Conservation (phyloP, 2,888 invertebrate species). For the Protophormia terraenovae region DNA sequence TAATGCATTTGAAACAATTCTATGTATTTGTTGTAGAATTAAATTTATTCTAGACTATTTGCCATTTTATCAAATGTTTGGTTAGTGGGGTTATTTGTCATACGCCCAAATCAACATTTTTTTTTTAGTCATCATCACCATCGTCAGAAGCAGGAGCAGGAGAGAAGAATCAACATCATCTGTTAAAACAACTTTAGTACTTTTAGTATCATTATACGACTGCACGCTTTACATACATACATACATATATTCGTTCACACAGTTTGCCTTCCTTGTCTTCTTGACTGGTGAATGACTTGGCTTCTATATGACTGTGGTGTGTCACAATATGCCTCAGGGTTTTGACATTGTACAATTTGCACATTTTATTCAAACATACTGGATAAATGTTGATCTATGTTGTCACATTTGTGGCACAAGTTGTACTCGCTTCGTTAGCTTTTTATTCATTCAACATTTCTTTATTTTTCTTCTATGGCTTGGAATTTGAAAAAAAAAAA, state of each 20-base stretch:
- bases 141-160: too few relatives aligned
- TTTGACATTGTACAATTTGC: slow-evolving; percentile 66
- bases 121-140: slow-evolving; percentile 11
- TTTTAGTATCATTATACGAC: neutral
- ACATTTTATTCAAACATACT: slow-evolving; percentile 61
- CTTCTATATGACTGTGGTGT: slow-evolving; percentile 41
- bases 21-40: too few relatives aligned
- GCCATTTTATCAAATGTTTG: slow-evolving; percentile 35
- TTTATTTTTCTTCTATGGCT: slow-evolving; percentile 33
- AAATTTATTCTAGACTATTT: slow-evolving; percentile 28
- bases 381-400: slow-evolving; percentile 60
- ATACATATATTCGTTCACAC: neutral
- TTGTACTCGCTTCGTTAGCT: slow-evolving; percentile 65
- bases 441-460: slow-evolving; percentile 48
- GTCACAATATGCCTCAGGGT: slow-evolving; percentile 53
- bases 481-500: slow-evolving; percentile 42
- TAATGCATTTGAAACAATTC: slow-evolving; percentile 43
- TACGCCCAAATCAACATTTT: slow-evolving; percentile 17
- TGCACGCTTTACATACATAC: slow-evolving; percentile 8
- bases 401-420: slow-evolving; percentile 65
- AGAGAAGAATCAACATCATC: slow-evolving; percentile 32
- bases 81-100: slow-evolving; percentile 42
- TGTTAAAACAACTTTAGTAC: slow-evolving; percentile 47
- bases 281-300: slow-evolving; percentile 47
- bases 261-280: slow-evolving; percentile 17